These are phyloP conservation scores for Engraulis encrasicolus DNA, from an alignment of 2,113 vertebrate genomes.

Conservation along the genomic window DNA sequence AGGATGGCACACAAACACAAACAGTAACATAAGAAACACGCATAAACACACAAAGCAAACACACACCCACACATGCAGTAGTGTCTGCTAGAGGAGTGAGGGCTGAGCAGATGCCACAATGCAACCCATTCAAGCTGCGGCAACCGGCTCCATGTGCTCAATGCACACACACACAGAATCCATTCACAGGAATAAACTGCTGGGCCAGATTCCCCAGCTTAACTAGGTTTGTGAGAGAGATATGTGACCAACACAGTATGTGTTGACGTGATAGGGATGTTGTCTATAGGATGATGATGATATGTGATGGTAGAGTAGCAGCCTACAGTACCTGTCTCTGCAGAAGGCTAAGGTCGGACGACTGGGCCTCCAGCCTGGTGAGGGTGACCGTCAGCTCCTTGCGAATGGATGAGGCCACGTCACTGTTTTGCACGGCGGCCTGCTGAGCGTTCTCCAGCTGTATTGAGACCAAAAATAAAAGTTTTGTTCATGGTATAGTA, in stretches of 20 bases:
- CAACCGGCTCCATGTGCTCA: neutral
- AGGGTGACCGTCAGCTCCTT: constrained; percentile 77
- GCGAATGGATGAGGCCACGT: constrained; percentile 65
- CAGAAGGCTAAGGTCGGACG: constrained; percentile 70
- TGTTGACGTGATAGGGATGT: too few relatives aligned
- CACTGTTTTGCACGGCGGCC: constrained; percentile 69
- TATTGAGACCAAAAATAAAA: neutral
- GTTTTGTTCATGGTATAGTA: neutral
- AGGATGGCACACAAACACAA: neutral
- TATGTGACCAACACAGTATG: too few relatives aligned
- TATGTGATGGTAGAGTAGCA: neutral
- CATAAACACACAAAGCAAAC: too few relatives aligned
- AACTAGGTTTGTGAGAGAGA: neutral
- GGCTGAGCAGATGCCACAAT: neutral
- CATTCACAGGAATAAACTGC: neutral
- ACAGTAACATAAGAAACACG: too few relatives aligned
- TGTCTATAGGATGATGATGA: too few relatives aligned
- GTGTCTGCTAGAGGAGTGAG: too few relatives aligned
- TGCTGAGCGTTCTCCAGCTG: constrained; percentile 82
- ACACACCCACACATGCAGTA: too few relatives aligned
- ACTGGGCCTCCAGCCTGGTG: constrained; percentile 67
- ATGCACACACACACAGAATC: neutral
- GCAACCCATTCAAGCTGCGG: neutral
- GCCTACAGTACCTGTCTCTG: constrained; percentile 72
- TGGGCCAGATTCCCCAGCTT: neutral